Conservation (phyloP, 2,888 invertebrate genomes). For the Cybosia mesomella region DNA sequence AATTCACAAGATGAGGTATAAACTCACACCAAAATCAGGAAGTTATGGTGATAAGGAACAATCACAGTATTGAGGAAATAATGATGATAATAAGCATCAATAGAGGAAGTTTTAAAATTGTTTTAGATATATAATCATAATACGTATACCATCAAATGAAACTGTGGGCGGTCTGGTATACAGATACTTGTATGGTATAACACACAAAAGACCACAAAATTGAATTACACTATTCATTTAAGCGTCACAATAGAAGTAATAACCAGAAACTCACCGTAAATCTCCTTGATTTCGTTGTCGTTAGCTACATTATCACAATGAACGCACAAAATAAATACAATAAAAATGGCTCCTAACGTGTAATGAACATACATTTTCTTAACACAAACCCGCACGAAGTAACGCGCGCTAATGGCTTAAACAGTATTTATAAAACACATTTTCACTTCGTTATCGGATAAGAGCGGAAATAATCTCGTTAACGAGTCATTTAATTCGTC, state of each 20-base stretch:
- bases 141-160: constrained; percentile 11
- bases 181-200: constrained; percentile 19
- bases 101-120: background rate
- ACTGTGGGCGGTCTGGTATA: constrained; percentile 57
- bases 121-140: background rate
- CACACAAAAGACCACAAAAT: constrained; percentile 36
- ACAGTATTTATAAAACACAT: constrained; percentile 79
- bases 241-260: constrained; percentile 23
- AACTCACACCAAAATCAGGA: background rate
- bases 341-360: constrained; percentile 86
- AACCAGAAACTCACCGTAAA: constrained; percentile 76
- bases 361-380: constrained; percentile 82
- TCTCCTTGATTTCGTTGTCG: constrained; percentile 84
- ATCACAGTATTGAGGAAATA: background rate
- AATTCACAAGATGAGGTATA: background rate
- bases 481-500: constrained; percentile 73
- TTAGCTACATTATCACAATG: constrained; percentile 84
- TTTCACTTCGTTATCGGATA: constrained; percentile 72
- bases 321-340: constrained; percentile 86
- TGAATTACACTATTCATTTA: constrained; percentile 10
- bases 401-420: constrained; percentile 73
- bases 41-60: background rate
- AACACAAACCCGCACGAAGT: constrained; percentile 69
- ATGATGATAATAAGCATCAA: background rate
- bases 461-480: constrained; percentile 71